Evolutionary conservation across 2,797 vertebrate species (phyloP).

Genomic region (Thaleichthys pacificus): DNA sequence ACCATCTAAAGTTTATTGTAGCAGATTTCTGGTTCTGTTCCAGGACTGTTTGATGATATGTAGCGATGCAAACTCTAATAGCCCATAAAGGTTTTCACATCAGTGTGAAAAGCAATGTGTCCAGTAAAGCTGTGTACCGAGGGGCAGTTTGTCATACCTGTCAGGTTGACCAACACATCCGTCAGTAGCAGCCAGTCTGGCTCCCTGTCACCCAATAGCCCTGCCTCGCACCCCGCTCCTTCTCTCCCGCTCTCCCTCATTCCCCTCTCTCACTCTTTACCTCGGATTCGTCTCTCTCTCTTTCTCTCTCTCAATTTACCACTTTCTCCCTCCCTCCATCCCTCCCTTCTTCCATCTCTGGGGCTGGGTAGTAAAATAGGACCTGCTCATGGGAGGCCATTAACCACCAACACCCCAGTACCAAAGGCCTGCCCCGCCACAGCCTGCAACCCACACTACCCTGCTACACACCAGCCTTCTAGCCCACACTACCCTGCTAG

Average conservation of each 20-base stretch:
- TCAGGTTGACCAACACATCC: conserved; percentile 37
- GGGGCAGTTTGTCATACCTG: conserved; percentile 23
- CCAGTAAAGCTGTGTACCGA: too few relatives aligned
- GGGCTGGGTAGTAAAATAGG: conserved; percentile 62
- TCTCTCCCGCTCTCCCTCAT: conserved; percentile 11
- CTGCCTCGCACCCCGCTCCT: conserved; percentile 58
- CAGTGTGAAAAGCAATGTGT: too few relatives aligned
- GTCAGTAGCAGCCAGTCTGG: conserved; percentile 70
- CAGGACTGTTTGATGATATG: too few relatives aligned
- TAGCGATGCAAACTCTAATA: too few relatives aligned
- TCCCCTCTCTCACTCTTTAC: conserved; percentile 23
- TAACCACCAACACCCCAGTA: conserved; percentile 59
- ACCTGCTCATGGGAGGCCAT: conserved; percentile 63
- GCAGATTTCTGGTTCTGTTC: too few relatives aligned
- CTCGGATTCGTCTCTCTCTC: conserved; percentile 19
- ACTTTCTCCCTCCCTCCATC: conserved; percentile 51
- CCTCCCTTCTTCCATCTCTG: conserved; percentile 47
- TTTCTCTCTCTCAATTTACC: conserved; percentile 29
- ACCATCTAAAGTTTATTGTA: too few relatives aligned
- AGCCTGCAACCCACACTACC: conserved; percentile 1
- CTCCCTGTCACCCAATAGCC: conserved; percentile 73
- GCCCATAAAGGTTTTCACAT: too few relatives aligned
- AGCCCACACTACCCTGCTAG: not conserved
- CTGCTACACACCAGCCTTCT: conserved; percentile 29
- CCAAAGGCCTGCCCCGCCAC: conserved; percentile 12